Base-by-base conservation (phyloP, 2,113 vertebrate genomes). In the Megaceryle maxima region DNA sequence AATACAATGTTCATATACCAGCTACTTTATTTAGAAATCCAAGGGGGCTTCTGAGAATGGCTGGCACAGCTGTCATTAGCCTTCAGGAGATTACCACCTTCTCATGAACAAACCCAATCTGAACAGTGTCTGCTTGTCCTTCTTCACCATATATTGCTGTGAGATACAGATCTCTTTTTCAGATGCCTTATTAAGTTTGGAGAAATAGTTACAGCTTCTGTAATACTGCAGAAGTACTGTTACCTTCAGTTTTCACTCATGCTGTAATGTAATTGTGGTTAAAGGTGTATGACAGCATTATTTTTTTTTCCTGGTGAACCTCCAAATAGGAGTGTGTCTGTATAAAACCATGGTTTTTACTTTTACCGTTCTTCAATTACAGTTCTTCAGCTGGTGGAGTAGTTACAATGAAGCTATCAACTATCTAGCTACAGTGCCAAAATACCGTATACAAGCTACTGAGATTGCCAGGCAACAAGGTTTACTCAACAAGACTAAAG, bases 321-420 rank as follows among this genome's bases (percentile, higher is more conserved):
- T 51, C 44, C 57, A 51, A 18, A 81, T 83, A 77, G 43, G 72
- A 90, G n/a, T 66, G 44, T 91, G 74, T 75, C 33, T 53, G 16
- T 89, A 51, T 76, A 63, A 87, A 89, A 84, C 7, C 13, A 11
- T 10, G 3, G 1, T 8, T 87, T 72, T 88, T 63, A 94, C 28
- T 63, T 31, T 29, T 81, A 39, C 83, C 91, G 13, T 97, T 97
- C 39, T 97, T 96, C 82, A 95, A 89, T 97, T 97, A 19, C 94
- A 99, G 99, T 99, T 98, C 97, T 99, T 99, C 98, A 99, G 99
- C 97, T 99, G 99, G 99, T 98, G 99, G 98, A 99, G 98, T 96
- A 99, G 99, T 98, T 99, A 99, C 94, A 99, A 99, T 21, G 99
- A 99, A 97, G 99, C 99, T 83, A 99, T 99, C 97, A 99, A 98